Percentiles rank a stretch among this genome's conserved stretches.
These are phyloP conservation scores for Scylla paramamosain DNA, from an alignment of 1,140 invertebrate species.

Conservation along the genomic window DNA sequence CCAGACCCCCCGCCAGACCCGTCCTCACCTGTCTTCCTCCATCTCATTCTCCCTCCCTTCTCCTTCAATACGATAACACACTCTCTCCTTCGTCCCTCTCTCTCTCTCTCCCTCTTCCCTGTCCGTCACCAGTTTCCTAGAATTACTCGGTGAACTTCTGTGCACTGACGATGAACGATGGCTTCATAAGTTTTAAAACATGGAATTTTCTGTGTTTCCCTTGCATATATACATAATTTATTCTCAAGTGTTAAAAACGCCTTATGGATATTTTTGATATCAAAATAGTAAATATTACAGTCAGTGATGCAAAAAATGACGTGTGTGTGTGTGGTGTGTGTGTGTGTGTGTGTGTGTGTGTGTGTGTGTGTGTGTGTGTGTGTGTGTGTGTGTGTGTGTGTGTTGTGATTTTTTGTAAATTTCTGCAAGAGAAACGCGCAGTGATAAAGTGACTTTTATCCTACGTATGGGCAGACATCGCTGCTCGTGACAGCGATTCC, in stretches of 20 bases:
- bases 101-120: neutral
- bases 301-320: neutral
- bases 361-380: constrained; percentile 27
- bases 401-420: neutral
- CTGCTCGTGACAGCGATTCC: too few species aligned
- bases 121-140: neutral
- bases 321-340: neutral
- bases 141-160: neutral
- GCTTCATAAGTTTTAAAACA: neutral
- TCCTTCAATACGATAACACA: constrained; percentile 22
- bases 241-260: neutral
- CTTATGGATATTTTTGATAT: neutral
- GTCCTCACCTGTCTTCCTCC: neutral
- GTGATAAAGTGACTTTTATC: neutral
- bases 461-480: neutral
- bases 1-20: neutral
- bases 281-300: neutral
- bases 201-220: neutral
- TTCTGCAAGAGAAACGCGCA: neutral
- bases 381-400: constrained; percentile 15
- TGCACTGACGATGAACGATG: neutral
- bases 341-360: constrained; percentile 8
- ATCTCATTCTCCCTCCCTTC: constrained; percentile 9
- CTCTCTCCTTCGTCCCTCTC: neutral
- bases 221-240: neutral